Percentiles rank a stretch among this genome's conserved stretches.
Evolutionary conservation across 30 jellyfish, hydroid and myxozoan species (phyloP).

Genomic region (Aurelia sp.): DNA sequence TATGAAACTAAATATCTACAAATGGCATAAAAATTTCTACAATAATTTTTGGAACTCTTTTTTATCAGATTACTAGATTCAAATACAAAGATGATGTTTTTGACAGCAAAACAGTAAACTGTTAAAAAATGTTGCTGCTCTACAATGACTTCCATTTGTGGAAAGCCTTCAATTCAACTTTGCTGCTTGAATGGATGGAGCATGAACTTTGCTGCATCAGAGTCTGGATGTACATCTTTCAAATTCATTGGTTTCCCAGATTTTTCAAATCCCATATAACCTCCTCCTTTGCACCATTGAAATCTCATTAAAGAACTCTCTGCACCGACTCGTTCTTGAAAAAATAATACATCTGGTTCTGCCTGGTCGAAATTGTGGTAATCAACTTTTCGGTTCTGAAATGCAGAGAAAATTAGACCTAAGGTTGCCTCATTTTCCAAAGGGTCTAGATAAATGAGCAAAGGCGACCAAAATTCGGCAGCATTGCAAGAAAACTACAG

Average conservation of each 20-base stretch:
- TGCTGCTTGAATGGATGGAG: not conserved
- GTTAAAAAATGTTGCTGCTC: too few species aligned
- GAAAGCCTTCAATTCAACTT: too few species aligned
- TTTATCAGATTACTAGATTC: too few species aligned
- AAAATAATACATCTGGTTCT: constrained; percentile 10
- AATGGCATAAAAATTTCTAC: too few species aligned
- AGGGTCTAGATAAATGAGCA: too few species aligned
- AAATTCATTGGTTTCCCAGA: constrained; percentile 8
- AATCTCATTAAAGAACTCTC: not conserved
- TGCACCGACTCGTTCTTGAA: not conserved
- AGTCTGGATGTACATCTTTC: not conserved
- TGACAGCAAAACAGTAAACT: too few species aligned
- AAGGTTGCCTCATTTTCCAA: too few species aligned
- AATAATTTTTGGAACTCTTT: too few species aligned
- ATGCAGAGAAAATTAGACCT: not conserved
- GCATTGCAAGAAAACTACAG: not conserved
- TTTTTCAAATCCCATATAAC: constrained; percentile 15
- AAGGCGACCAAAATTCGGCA: too few species aligned
- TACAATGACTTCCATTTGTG: too few species aligned
- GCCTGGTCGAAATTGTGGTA: constrained; percentile 14
- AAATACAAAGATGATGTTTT: too few species aligned
- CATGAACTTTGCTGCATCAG: constrained; percentile 4
- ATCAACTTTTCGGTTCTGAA: not conserved
- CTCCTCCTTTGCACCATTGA: constrained; percentile 1
- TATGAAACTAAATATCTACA: too few species aligned